Conservation (phyloP, 2,797 vertebrate species). For the Tapera naevia region DNA sequence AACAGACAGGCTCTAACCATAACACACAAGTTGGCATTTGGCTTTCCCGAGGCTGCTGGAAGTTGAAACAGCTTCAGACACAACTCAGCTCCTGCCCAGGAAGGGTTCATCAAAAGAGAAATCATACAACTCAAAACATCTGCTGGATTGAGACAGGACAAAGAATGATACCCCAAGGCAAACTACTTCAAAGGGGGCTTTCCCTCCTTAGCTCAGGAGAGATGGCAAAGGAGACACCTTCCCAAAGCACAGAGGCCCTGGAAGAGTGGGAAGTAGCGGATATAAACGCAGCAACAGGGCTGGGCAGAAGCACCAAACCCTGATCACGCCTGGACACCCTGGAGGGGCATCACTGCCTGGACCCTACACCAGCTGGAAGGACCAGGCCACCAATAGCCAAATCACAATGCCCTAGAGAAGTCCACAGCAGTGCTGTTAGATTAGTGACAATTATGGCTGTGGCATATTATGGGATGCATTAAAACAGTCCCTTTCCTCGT, state of each 20-base stretch:
- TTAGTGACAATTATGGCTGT: background rate
- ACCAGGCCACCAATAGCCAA: background rate
- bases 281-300: background rate
- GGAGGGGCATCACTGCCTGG: background rate
- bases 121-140: accelerated
- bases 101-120: background rate
- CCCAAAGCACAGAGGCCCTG: background rate
- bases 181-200: background rate
- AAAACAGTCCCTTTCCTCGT: background rate
- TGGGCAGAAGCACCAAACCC: background rate
- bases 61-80: background rate
- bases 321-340: background rate
- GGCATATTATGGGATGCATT: background rate
- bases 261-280: background rate
- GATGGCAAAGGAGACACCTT: background rate
- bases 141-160: background rate
- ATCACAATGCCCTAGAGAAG: background rate
- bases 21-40: background rate
- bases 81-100: background rate
- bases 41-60: background rate
- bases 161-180: background rate
- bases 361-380: background rate
- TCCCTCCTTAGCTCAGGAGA: background rate
- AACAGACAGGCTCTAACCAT: background rate
- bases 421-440: background rate